Evolutionary conservation across 2,113 vertebrate species (phyloP).

Genomic region (Baryphthengus martii): DNA sequence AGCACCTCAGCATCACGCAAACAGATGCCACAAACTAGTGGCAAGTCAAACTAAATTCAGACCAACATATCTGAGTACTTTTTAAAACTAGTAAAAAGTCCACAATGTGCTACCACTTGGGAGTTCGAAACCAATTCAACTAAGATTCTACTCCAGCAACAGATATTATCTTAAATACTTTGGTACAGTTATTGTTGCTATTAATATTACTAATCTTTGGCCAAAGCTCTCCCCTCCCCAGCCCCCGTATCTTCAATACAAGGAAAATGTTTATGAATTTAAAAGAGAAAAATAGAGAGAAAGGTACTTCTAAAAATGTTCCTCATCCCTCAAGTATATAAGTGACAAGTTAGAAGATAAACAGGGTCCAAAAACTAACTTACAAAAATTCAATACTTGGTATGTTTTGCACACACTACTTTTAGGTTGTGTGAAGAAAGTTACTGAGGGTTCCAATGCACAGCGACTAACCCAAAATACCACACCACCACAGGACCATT

Average conservation of each 20-base stretch:
- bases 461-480: slow-evolving; percentile 26
- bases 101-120: not conserved
- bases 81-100: not conserved
- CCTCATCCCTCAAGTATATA: slow-evolving; percentile 1
- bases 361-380: slow-evolving; percentile 17
- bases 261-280: not conserved
- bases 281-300: not conserved
- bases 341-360: not conserved
- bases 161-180: not conserved
- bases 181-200: not conserved
- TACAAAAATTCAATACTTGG: not conserved
- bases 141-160: not conserved
- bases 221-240: not conserved
- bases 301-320: not conserved
- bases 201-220: not conserved
- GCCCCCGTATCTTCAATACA: rapidly evolving
- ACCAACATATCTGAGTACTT: not conserved
- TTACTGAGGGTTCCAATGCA: slow-evolving; percentile 38
- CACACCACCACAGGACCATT: not conserved
- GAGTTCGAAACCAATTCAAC: not conserved
- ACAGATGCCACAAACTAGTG: not conserved
- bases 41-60: not conserved
- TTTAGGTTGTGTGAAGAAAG: not conserved
- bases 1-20: not conserved
- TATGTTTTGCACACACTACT: not conserved